Evolutionary conservation across 2,113 vertebrate genomes (phyloP), one percentile per base, ranked within the genome.

Genomic region (Scalopus aquaticus): DNA sequence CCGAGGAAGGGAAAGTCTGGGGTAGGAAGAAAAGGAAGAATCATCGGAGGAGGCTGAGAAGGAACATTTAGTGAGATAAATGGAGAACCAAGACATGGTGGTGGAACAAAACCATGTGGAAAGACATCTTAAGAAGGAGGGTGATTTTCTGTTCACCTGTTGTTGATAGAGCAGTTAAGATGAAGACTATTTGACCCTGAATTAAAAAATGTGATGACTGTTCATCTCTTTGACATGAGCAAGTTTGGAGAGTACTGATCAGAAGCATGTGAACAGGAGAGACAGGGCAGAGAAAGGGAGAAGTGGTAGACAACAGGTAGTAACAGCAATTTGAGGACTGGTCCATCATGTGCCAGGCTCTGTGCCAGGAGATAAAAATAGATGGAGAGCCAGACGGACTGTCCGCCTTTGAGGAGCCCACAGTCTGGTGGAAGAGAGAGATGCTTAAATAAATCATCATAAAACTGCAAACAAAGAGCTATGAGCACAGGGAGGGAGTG

Each of bases 311-410:
- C 35, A 10, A 73, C 67, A 51, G 56, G 93, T 82, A 60, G 46
- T 54, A 69, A 51, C 19, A 56, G 64, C 44, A 56, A 82, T 44
- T 44, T 39, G 64, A 89, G 65, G 56, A 64, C 42, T 8, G 13
- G 77, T 46, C 93, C 72, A 56, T 91, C 90, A 58, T 22, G 51
- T 76, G 80, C 76, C 79, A 94, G 85, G 91, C 90, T 88, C 83
- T 32, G 73, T 74, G 94, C 97, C 93, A 93, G 78, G 74, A 78
- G 42, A 88, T 82, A 87, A 94, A 97, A 96, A 96, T 93, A 97
- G 93, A 79, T 10, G 46, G 65, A 30, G 44, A 94, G 77, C 83
- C 96, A 96, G 95, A 93, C 84, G 0, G 86, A 19, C 92, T 92
- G 93, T 96, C 96, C 90, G 80, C 81, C 84, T 96, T 62, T 28